A percentile compares a stretch with the other conserved stretches of the same genome.
Conservation (phyloP, 2,113 vertebrate species). For the Pseudopodoces humilis region DNA sequence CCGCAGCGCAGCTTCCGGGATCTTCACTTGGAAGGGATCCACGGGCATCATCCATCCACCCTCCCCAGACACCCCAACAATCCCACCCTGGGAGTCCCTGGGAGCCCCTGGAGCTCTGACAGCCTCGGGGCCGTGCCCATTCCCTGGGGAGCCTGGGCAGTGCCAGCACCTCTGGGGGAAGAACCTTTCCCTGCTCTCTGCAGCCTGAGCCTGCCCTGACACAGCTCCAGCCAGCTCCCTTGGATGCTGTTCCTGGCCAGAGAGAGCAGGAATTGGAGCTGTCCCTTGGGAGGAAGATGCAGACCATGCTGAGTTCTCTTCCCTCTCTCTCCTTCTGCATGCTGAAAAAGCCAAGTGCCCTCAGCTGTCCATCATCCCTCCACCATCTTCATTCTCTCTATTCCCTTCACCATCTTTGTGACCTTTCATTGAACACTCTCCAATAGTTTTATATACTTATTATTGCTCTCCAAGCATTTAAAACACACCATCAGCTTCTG, state of each 20-base stretch:
- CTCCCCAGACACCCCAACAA: not conserved
- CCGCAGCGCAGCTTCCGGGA: not conserved
- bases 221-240: not conserved
- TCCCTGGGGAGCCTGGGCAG: not conserved
- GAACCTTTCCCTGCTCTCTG: not conserved
- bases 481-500: not conserved
- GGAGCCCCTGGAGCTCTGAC: accelerated
- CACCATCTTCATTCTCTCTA: not conserved
- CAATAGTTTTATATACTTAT: not conserved
- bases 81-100: not conserved
- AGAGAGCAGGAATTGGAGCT: not conserved
- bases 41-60: too few relatives aligned
- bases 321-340: not conserved
- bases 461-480: accelerated
- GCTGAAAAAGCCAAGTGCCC: not conserved
- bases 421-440: not conserved
- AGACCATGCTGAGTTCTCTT: not conserved
- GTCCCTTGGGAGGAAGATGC: not conserved
- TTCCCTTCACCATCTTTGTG: not conserved
- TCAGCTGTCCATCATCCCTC: not conserved
- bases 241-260: accelerated
- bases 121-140: not conserved
- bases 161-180: not conserved
- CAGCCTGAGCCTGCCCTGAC: accelerated
- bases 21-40: not conserved